Evolutionary conservation across 2,888 invertebrate genomes (phyloP), one percentile per base, ranked within the genome.

Genomic region (Julus scanicus): DNA sequence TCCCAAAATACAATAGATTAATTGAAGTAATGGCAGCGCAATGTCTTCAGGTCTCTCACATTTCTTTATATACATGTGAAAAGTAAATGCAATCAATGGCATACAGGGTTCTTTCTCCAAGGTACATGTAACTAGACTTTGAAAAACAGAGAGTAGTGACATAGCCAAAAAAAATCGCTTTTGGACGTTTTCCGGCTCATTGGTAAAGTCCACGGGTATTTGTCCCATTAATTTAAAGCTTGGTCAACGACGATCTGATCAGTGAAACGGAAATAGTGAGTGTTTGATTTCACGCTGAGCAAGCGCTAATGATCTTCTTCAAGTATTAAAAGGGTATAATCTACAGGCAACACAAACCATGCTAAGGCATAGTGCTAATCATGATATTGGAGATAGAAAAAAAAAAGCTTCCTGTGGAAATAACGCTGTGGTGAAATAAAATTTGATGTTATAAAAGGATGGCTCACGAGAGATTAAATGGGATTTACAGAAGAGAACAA

Each of bases 221-320:
- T 80, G 80, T 80, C 80, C 80, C 80, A 80, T 80, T 80, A 80
- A 80, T 80, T 80, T 80, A 80, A 80, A 80, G 80, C 80, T 80
- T 80, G 80, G 80, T 80, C 80, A 80, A 80, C 80, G 80, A 80
- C 37, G 80, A 80, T 80, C 80, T 80, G 80, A 80, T 80, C 80
- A 80, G 37, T 20, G 80, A 80, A 80, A 80, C 80, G 80, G 80
- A 80, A 80, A 80, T 37, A 80, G 80, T 80, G 80, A 80, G 80
- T 80, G 80, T 80, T 37, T 80, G 80, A 80, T 80, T 80, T 80
- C 80, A 80, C 80, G 80, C 80, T 80, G 80, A 37, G 80, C 80
- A 80, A 80, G 80, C 80, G 80, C 80, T 80, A 80, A 80, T 80
- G 80, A 80, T 37, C 80, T 37, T 29, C 80, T 80, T 37, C 37